phyloP scores from a whole-genome alignment of 2,113 vertebrate species.

The Excalfactoria chinensis region DNA sequence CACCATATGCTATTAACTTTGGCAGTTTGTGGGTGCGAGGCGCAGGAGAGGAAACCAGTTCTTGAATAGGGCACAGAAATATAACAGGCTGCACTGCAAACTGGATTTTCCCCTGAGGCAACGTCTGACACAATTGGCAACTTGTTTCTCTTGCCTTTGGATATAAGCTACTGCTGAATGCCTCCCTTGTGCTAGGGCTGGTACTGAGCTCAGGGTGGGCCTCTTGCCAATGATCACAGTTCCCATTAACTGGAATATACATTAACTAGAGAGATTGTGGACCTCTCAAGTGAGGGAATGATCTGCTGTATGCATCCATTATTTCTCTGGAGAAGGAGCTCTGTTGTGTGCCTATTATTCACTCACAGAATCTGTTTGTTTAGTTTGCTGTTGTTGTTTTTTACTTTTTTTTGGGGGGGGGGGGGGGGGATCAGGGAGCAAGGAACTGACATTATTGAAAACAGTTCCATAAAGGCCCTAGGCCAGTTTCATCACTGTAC shows the following conservation, averaged over 20 bases:
- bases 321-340: conserved; percentile 35
- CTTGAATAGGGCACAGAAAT: background rate
- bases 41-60: background rate
- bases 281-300: background rate
- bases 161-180: conserved; percentile 47
- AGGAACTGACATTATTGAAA: background rate
- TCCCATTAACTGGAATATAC: conserved; percentile 56
- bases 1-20: background rate
- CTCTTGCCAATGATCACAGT: conserved; percentile 37
- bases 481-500: background rate
- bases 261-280: conserved; percentile 28
- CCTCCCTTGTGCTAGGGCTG: conserved; percentile 48
- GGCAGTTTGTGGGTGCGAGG: background rate
- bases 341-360: background rate
- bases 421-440: background rate
- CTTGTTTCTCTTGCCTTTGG: conserved; percentile 36
- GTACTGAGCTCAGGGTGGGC: conserved; percentile 34
- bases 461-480: background rate
- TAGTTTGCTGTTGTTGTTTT: background rate
- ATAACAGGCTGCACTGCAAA: background rate
- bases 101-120: background rate
- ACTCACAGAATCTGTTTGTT: conserved; percentile 8
- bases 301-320: conserved; percentile 13
- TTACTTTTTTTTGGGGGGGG: too few relatives aligned
- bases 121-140: conserved; percentile 39